Conservation (phyloP, 2,888 invertebrate species). For the Unio delphinus region DNA sequence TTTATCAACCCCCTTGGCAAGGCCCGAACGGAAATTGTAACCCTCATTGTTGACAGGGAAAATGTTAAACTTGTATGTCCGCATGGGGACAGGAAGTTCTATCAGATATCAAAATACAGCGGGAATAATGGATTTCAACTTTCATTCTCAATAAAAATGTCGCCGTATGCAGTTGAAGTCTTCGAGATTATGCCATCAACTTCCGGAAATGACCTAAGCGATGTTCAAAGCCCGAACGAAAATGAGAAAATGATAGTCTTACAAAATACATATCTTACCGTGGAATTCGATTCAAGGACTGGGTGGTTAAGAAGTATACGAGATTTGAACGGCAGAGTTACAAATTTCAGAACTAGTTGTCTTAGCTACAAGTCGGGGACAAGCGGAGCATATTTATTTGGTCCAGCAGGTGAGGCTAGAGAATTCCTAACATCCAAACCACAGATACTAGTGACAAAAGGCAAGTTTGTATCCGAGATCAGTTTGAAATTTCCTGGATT, state of each 20-base stretch:
- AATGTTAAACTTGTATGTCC: constrained; percentile 79
- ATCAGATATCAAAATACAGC: constrained; percentile 77
- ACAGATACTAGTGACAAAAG: constrained; percentile 87
- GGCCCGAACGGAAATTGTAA: constrained; percentile 83
- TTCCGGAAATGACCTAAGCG: background rate
- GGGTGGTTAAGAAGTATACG: constrained; percentile 81
- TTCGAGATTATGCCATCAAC: constrained; percentile 75
- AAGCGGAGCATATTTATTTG: constrained; percentile 70
- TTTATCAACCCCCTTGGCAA: constrained; percentile 89
- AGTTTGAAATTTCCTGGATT: constrained; percentile 77
- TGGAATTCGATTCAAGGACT: constrained; percentile 43
- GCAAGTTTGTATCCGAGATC: constrained; percentile 87
- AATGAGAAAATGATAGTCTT: constrained; percentile 29
- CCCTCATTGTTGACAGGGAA: constrained; percentile 80
- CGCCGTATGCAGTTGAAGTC: constrained; percentile 81
- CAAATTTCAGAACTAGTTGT: constrained; percentile 20
- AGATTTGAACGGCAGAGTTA: constrained; percentile 74
- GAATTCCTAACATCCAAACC: constrained; percentile 44
- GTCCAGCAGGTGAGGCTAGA: constrained; percentile 53
- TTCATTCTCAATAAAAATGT: constrained; percentile 83
- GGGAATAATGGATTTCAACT: constrained; percentile 72
- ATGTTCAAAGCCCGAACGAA: constrained; percentile 2
- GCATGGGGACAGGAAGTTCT: constrained; percentile 74
- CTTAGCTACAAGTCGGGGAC: constrained; percentile 79
- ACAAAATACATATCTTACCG: constrained; percentile 47